Evolutionary conservation across 35 echinoderm and acorn worm genomes (phyloP).

Genomic region (Strongylocentrotus purpuratus): DNA sequence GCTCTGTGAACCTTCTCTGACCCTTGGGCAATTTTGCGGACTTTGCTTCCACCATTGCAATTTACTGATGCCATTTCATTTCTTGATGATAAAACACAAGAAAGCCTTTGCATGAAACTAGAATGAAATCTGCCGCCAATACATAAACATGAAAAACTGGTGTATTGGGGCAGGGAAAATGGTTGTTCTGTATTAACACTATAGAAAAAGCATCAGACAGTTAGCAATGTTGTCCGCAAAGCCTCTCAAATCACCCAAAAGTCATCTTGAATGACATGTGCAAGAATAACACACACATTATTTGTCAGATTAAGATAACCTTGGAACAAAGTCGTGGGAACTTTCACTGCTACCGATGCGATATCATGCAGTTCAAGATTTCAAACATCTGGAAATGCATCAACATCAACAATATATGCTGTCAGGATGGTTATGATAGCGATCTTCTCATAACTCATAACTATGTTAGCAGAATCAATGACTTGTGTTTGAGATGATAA

Average conservation of each 20-base stretch:
- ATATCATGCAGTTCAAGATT: background rate
- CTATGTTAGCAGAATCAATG: background rate
- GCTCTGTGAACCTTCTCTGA: background rate
- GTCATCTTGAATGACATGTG: conserved; percentile 1
- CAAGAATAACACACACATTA: background rate
- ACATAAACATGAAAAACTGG: too few species aligned
- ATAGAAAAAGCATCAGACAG: background rate
- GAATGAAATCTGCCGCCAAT: too few species aligned
- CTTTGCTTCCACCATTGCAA: background rate
- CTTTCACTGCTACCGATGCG: background rate
- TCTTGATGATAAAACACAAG: background rate
- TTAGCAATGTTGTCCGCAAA: background rate
- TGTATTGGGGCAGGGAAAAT: background rate
- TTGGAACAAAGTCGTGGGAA: conserved; percentile 10
- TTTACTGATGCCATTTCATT: background rate
- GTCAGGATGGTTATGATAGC: background rate
- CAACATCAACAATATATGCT: too few species aligned
- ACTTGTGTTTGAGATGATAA: background rate
- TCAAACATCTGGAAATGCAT: background rate
- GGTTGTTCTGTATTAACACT: background rate
- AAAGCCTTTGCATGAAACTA: too few species aligned
- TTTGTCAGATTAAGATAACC: background rate
- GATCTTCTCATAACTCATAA: background rate
- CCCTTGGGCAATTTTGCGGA: background rate
- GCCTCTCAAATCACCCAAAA: background rate